These are phyloP conservation scores for Yponomeuta malinellus DNA, from an alignment of 2,888 invertebrate species.

Conservation along the genomic window DNA sequence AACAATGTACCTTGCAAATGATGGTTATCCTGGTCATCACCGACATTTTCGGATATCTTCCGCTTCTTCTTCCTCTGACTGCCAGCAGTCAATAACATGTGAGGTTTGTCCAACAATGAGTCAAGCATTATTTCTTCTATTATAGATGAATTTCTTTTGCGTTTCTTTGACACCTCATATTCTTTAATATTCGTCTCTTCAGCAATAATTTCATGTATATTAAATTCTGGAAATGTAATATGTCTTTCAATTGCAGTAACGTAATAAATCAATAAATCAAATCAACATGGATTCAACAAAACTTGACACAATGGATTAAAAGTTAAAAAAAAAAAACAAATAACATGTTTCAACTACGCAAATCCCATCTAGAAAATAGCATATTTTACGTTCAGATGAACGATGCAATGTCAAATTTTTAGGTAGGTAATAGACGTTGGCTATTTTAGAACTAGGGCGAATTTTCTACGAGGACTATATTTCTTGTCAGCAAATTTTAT, in stretches of 20 bases:
- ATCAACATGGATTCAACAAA: too few species aligned
- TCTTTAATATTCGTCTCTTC: constrained; percentile 13
- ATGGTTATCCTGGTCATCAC: background rate
- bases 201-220: constrained; percentile 15
- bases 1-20: background rate
- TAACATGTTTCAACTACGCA: too few species aligned
- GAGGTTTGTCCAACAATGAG: background rate
- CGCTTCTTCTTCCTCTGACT: background rate
- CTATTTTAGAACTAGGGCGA: too few species aligned
- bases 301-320: too few species aligned
- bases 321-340: too few species aligned
- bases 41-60: background rate
- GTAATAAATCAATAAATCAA: too few species aligned
- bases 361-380: too few species aligned
- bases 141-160: constrained; percentile 34
- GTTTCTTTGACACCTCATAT: constrained; percentile 28
- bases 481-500: too few species aligned
- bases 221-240: constrained; percentile 15
- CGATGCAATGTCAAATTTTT: too few species aligned
- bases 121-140: background rate
- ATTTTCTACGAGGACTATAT: too few species aligned
- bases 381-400: too few species aligned
- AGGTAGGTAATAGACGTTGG: too few species aligned
- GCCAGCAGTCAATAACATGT: background rate
- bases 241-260: background rate